These are phyloP conservation scores for Lophius piscatorius DNA, from an alignment of 2,113 vertebrate species.

Conservation along the genomic window DNA sequence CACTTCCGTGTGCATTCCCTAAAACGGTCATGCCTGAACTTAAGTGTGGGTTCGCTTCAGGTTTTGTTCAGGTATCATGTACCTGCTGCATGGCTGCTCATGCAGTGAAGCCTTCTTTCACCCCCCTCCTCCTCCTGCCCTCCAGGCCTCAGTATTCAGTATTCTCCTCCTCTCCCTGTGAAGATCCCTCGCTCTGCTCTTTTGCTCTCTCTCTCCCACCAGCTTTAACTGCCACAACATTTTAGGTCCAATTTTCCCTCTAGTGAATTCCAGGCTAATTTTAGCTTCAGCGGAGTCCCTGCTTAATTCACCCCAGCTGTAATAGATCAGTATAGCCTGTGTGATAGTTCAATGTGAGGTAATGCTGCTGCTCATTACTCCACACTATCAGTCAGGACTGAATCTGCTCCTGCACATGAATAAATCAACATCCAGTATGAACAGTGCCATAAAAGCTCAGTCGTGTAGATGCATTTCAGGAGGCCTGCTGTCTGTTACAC, in stretches of 20 bases:
- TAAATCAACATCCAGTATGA: conserved; percentile 27
- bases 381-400: not conserved
- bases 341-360: conserved; percentile 10
- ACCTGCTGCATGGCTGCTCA: conserved; percentile 27
- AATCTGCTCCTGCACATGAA: conserved; percentile 40
- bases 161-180: conserved; percentile 7
- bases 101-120: conserved; percentile 28
- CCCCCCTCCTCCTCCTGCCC: conserved; percentile 19
- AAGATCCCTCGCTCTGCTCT: conserved; percentile 2
- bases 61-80: conserved; percentile 34
- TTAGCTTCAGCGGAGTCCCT: conserved; percentile 20
- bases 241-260: conserved; percentile 20
- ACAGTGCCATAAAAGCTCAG: conserved; percentile 16
- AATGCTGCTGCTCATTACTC: conserved; percentile 30
- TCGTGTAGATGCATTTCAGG: conserved; percentile 5
- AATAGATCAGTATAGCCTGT: no score
- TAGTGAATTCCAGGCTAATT: conserved; percentile 33
- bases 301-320: no score
- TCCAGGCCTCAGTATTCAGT: conserved; percentile 5
- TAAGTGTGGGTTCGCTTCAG: conserved; percentile 38
- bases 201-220: conserved; percentile 26
- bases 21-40: conserved; percentile 30
- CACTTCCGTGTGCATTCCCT: not conserved
- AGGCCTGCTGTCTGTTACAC: not conserved
- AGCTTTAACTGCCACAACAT: conserved; percentile 46